phyloP scores from a whole-genome alignment of 2,113 vertebrate genomes.

The Heliornis fulica region DNA sequence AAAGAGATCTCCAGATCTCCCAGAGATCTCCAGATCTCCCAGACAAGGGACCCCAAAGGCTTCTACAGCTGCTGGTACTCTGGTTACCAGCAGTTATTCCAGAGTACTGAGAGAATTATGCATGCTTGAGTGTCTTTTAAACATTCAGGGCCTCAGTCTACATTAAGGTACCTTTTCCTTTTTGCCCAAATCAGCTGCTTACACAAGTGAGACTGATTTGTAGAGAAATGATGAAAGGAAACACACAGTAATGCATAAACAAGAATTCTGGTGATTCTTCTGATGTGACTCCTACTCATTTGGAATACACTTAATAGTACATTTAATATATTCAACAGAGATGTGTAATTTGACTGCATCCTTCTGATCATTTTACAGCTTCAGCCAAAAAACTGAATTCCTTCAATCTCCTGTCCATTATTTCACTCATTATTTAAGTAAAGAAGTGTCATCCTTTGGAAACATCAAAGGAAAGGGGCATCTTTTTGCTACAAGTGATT shows the following conservation, averaged over 20 bases:
- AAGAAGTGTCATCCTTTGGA: not conserved
- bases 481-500: not conserved
- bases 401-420: not conserved
- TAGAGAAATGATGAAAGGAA: not conserved
- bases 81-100: not conserved
- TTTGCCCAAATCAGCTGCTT: not conserved
- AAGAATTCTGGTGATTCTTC: not conserved
- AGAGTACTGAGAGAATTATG: not conserved
- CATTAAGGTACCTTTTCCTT: accelerated
- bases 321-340: not conserved
- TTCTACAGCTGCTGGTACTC: not conserved
- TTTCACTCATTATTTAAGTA: too few species aligned
- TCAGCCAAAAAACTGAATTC: not conserved
- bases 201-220: not conserved
- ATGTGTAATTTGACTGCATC: not conserved
- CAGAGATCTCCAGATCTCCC: too few species aligned
- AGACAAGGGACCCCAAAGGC: too few species aligned
- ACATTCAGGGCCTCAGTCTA: not conserved
- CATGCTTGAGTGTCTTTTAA: not conserved
- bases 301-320: not conserved
- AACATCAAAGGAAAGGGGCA: not conserved
- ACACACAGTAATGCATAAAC: not conserved
- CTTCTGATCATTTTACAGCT: not conserved
- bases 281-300: not conserved
- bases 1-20: too few species aligned